These are phyloP conservation scores for Synodontis membranacea DNA, from an alignment of 2,113 vertebrate species.

Conservation along the genomic window DNA sequence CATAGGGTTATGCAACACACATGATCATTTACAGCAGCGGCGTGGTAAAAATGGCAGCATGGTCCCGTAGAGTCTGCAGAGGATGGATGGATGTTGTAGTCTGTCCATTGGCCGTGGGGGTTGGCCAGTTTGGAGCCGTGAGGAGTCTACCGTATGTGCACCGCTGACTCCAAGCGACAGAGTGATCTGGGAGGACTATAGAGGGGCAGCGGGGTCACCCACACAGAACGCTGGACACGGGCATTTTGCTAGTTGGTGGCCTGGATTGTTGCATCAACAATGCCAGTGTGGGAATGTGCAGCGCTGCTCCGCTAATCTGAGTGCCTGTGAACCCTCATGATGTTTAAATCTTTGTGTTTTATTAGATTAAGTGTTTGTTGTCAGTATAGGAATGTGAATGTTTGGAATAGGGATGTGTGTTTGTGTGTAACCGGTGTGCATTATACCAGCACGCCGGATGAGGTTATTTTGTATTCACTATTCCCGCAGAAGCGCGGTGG, in stretches of 20 bases:
- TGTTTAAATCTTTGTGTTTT: no score
- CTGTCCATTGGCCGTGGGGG: background rate
- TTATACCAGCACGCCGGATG: no score
- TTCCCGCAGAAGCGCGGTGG: no score
- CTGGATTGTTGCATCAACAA: background rate
- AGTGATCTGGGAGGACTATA: background rate
- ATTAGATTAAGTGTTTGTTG: no score
- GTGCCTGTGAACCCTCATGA: background rate
- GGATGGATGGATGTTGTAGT: background rate
- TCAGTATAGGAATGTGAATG: no score
- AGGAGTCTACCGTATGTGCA: background rate
- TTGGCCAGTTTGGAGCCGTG: background rate
- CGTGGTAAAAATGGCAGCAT: no score
- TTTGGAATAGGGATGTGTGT: no score
- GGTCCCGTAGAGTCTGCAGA: background rate
- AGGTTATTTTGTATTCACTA: no score
- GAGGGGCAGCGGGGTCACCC: background rate
- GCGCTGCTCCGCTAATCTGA: background rate
- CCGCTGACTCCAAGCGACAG: background rate
- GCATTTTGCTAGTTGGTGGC: background rate
- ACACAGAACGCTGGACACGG: background rate
- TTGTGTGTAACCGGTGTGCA: no score
- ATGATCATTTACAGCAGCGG: no score
- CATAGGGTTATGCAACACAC: no score
- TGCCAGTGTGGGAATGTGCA: background rate